Base-by-base conservation (phyloP, 37 sponge, comb jelly and placozoan species). In the Ephydatia muelleri region DNA sequence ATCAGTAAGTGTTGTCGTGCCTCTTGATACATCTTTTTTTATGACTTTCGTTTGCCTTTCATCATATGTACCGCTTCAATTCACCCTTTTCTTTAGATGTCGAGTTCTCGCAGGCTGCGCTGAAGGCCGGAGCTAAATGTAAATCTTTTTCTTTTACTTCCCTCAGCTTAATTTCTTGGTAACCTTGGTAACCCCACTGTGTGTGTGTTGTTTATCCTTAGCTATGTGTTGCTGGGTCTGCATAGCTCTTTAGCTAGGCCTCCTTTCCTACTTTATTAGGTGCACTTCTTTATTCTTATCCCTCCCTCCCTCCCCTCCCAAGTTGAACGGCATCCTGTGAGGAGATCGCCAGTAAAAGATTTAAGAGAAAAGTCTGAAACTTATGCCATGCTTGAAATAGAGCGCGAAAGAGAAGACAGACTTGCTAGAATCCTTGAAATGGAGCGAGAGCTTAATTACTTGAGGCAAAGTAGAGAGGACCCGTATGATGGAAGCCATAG, bases 71-170 rank as follows among this genome's bases (percentile, higher is more conserved):
- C 31, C 22, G 31, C 73, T 72, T 57, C 57, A 57, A 19, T 68
- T 31, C 32, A 68, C 69, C 67, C 38, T 48, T n/a, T 68, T 81
- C 75, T 43, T 4, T 34, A 91, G 92, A 84, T 91, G 92, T 91
- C 75, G 92, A 91, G 77, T 91, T 91, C 77, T 91, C 92, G 16
- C 80, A 79, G 37, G 92, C 92, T 35, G 92, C 92, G 38, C 37
- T 83, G 29, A 80, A 91, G 67, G 84, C 92, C 68, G 92, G 92
- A 83, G 92, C 92, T 35, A 91, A 83, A 87, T 80, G 88, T 86
- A 87, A 87, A 35, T 67, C 25, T 67, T 8, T 67, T 36, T 34
- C 13, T 49, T 43, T 25, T 31, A 43, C n/a, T 21, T 27, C 67
- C 28, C 28, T 49, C 27, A 49, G 49, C 34, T 27, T 49, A 28